phyloP scores from a whole-genome alignment of 2,113 vertebrate species.

The Podilymbus podiceps region DNA sequence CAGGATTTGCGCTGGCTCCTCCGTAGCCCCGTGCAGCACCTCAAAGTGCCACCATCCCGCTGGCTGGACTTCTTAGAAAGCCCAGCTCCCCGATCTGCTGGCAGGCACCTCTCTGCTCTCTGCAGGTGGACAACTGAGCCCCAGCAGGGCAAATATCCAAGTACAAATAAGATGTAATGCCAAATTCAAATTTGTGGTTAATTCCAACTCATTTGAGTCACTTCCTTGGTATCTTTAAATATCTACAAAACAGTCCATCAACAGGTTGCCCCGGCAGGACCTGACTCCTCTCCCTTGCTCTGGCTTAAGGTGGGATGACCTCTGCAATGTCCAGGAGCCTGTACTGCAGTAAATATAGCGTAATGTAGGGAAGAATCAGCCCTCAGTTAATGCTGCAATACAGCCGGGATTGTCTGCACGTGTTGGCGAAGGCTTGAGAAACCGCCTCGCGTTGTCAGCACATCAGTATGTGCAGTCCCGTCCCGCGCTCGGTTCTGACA shows the following conservation, averaged over 20 bases:
- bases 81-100: background rate
- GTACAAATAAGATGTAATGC: background rate
- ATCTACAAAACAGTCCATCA: background rate
- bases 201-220: background rate
- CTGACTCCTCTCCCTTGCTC: background rate
- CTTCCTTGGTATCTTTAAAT: background rate
- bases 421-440: background rate
- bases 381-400: background rate
- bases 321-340: background rate
- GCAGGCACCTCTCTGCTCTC: background rate
- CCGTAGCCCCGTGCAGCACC: background rate
- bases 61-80: background rate
- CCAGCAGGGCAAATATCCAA: background rate
- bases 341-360: background rate
- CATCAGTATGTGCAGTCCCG: background rate
- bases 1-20: background rate
- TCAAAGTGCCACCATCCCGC: background rate
- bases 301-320: background rate
- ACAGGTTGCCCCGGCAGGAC: background rate
- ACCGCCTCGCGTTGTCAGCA: background rate
- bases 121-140: background rate
- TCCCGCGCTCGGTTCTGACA: background rate
- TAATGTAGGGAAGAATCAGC: background rate
- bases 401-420: accelerated
- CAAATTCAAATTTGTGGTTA: background rate